Conservation (phyloP, 2,888 invertebrate species). For the Romanomermis culicivorax region DNA sequence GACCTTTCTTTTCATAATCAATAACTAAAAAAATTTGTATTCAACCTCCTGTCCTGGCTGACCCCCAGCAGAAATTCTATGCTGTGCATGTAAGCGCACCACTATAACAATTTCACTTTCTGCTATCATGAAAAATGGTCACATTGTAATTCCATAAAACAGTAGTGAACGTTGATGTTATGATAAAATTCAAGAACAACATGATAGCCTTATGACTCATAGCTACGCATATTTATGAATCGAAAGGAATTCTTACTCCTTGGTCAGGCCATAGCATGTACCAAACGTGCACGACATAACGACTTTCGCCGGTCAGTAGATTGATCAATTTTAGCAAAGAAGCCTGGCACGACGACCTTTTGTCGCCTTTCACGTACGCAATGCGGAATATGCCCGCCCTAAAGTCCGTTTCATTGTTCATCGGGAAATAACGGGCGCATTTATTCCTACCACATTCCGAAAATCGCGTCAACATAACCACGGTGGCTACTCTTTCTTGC, state of each 20-base stretch:
- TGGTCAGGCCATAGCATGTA: neutral
- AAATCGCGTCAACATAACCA: neutral
- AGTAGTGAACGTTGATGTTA: neutral
- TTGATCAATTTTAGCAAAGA: neutral
- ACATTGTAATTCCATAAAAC: too few relatives aligned
- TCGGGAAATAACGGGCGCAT: neutral
- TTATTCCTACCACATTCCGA: neutral
- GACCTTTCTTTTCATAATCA: too few relatives aligned
- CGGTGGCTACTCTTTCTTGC: conserved; percentile 1
- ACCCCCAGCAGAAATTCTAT: too few relatives aligned
- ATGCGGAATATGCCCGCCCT: neutral
- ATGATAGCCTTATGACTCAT: too few relatives aligned
- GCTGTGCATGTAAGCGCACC: too few relatives aligned
- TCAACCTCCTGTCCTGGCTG: too few relatives aligned
- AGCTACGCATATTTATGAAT: too few relatives aligned
- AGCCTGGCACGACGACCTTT: neutral
- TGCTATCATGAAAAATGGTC: too few relatives aligned
- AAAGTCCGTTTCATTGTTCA: neutral
- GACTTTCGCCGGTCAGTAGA: neutral
- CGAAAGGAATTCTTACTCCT: neutral
- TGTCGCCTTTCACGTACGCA: neutral
- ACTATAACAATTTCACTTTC: too few relatives aligned
- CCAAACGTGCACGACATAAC: neutral
- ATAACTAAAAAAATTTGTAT: too few relatives aligned
- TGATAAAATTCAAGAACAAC: too few relatives aligned